Evolutionary conservation across 2,888 invertebrate genomes (phyloP), one percentile per base, ranked within the genome.

Genomic region (Podotricha telesiphe): DNA sequence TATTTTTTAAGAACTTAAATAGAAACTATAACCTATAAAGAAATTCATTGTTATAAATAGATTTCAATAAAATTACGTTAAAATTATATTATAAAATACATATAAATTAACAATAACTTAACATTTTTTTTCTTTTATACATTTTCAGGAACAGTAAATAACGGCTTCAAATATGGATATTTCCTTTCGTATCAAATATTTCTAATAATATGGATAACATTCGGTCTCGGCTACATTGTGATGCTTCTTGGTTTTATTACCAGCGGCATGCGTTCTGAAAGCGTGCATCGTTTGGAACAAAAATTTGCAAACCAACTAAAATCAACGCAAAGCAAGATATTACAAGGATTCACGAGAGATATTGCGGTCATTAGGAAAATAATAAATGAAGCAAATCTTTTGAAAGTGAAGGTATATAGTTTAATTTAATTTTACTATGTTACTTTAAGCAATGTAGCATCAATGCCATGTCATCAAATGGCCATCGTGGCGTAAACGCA

Each of bases 241-340:
- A 98, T 98, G 98, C 95, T 97, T 56, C 94, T 97, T 76, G 96
- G 96, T 1, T 97, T 97, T 80, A 96, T 98, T 75, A 96, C 97
- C 0, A 94, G 95, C 69, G 96, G 95, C 5, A 94, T 96, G 94
- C 82, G 93, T 74, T 97, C 96, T 76, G 96, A 97, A 82, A 94
- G 95, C 77, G 94, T 97, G 65, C 94, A 95, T 47, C 93, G 94
- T 77, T 87, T 97, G 73, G 97, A 97, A 83, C 96, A 96, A 78
- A 96, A 96, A 82, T 90, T 97, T 66, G 95, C 96, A 0, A 89
- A 94, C 72, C 97, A 97, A 81, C 93, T 97, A 69, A 96, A 96
- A 82, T 94, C 94, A 42, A 97, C 97, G 0, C 97, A 97, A 76
- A 94, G 94, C 71, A 96, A 95, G 86, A 96, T 97, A 73, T 94